A percentile compares a stretch with the other conserved stretches of the same genome.
phyloP scores from a whole-genome alignment of 2,797 vertebrate species.

The Enteromius viviparus region DNA sequence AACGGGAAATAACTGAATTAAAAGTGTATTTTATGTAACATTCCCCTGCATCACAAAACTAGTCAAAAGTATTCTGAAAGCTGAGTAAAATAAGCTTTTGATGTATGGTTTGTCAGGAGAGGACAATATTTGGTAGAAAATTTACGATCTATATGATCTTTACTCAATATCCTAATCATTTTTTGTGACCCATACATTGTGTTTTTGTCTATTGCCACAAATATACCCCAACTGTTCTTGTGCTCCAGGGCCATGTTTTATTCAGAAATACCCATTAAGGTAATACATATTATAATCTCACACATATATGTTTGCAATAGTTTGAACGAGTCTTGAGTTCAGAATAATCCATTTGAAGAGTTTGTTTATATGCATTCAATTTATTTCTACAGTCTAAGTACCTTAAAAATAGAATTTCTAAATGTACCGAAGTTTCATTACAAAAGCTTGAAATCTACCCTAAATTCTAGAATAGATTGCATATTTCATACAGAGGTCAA shows the following conservation, averaged over 20 bases:
- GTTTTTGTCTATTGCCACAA: no score
- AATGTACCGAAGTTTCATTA: neutral
- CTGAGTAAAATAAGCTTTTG: no score
- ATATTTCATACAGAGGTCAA: neutral
- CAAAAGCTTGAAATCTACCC: neutral
- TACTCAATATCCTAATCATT: no score
- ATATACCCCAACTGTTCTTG: no score
- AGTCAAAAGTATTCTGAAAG: no score
- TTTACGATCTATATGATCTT: no score
- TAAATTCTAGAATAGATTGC: neutral
- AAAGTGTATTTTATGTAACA: neutral
- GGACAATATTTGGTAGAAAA: no score
- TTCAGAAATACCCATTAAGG: no score
- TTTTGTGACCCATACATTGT: no score
- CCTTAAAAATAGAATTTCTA: neutral
- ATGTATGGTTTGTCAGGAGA: no score
- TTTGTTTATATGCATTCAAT: neutral
- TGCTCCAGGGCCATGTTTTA: neutral
- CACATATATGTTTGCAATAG: neutral
- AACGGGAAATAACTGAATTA: neutral
- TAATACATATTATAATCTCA: neutral
- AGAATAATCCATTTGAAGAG: neutral
- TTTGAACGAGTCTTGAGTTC: neutral
- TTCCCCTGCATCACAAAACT: no score
- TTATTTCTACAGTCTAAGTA: neutral